Evolutionary conservation across 2,888 invertebrate species (phyloP).

Genomic region (Patella pellucida): DNA sequence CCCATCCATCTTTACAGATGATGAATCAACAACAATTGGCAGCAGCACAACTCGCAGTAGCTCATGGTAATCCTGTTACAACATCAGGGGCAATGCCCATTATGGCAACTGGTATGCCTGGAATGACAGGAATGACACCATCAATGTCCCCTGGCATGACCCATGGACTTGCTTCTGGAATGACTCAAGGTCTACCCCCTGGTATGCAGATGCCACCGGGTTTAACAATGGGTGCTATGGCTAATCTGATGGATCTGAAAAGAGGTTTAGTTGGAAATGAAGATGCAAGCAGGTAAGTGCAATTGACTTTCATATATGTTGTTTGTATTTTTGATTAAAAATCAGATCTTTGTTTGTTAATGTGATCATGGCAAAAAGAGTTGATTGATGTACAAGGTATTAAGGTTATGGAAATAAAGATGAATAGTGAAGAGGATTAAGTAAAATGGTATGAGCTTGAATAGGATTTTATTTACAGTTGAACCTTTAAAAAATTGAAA

Average conservation of each 20-base stretch:
- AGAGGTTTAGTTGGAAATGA: conserved; percentile 9
- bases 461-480: too few species aligned
- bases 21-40: conserved; percentile 1
- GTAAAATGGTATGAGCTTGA: too few species aligned
- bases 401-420: too few species aligned
- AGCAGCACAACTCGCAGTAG: not conserved
- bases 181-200: not conserved
- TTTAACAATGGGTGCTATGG: conserved; percentile 22
- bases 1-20: not conserved
- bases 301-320: not conserved
- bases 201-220: conserved; percentile 27
- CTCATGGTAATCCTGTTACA: conserved; percentile 25
- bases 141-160: not conserved
- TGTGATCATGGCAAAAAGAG: too few species aligned
- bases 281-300: conserved; percentile 11
- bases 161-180: not conserved
- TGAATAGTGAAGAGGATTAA: too few species aligned
- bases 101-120: conserved; percentile 20
- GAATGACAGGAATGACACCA: conserved; percentile 17
- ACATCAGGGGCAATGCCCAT: conserved; percentile 23
- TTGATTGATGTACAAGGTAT: too few species aligned
- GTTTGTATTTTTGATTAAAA: too few species aligned
- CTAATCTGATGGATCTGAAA: conserved; percentile 8
- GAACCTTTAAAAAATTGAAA: too few species aligned
- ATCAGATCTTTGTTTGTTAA: too few species aligned